Conservation (phyloP, 1,140 invertebrate species). For the Reticulitermes speratus region DNA sequence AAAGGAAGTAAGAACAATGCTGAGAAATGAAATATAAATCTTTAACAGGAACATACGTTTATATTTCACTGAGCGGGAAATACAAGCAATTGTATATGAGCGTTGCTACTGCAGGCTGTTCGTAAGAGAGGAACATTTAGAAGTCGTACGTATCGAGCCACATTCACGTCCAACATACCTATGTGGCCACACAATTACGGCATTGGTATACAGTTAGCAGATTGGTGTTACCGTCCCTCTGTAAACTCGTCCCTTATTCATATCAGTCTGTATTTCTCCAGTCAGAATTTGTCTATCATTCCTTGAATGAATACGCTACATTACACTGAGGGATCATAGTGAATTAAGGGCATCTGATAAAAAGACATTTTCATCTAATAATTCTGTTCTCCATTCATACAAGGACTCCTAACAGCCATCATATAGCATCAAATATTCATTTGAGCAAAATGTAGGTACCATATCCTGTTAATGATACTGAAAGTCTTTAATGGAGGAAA, state of each 20-base stretch:
- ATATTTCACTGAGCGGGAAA: conserved; percentile 24
- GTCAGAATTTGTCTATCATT: neutral
- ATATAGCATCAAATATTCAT: neutral
- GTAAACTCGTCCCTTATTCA: neutral
- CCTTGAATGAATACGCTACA: neutral
- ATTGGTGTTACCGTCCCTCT: neutral
- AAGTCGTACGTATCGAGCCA: neutral
- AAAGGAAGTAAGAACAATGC: no score
- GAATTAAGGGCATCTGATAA: neutral
- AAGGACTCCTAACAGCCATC: neutral
- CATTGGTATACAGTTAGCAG: neutral
- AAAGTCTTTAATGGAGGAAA: neutral
- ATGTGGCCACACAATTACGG: neutral
- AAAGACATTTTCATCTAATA: neutral
- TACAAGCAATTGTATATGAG: conserved; percentile 23
- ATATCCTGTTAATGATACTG: neutral
- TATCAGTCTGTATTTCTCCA: conserved; percentile 8
- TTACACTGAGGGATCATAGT: neutral
- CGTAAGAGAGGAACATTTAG: neutral
- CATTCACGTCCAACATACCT: neutral
- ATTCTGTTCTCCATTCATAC: neutral
- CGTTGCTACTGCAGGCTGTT: neutral
- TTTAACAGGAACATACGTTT: conserved; percentile 30
- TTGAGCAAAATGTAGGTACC: conserved; percentile 11
- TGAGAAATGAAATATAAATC: no score